These are phyloP conservation scores for Crotalus tigris DNA, from an alignment of 2,113 vertebrate species.

Conservation along the genomic window DNA sequence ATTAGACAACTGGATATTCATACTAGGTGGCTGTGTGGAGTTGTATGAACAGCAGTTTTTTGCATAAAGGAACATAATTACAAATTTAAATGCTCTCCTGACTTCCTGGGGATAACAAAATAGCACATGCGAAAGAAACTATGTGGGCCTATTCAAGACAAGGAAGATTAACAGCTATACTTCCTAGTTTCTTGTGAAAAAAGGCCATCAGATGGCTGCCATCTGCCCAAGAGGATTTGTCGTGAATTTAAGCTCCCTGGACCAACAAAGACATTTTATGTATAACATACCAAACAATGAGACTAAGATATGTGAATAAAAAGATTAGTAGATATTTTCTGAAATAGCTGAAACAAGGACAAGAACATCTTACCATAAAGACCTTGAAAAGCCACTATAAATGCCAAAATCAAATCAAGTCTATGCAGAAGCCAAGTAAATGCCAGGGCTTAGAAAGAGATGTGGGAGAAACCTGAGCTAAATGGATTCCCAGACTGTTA, in stretches of 20 bases:
- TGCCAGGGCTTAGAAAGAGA: not conserved
- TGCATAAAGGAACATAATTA: not conserved
- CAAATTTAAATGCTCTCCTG: not conserved
- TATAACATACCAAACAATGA: not conserved
- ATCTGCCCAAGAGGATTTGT: not conserved
- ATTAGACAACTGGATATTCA: slow-evolving; percentile 48
- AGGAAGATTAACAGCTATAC: not conserved
- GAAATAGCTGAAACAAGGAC: not conserved
- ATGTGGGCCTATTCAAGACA: not conserved
- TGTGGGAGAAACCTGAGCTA: not conserved
- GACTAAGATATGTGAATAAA: not conserved
- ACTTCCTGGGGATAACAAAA: not conserved
- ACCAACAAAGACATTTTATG: not conserved
- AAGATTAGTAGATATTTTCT: not conserved
- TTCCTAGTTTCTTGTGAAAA: slow-evolving; percentile 9
- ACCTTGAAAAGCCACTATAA: not conserved
- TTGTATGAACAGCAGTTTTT: slow-evolving; percentile 1
- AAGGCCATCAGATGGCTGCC: not conserved
- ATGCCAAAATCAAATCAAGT: not conserved
- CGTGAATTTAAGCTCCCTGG: not conserved
- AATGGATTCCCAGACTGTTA: not conserved
- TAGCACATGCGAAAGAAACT: not conserved
- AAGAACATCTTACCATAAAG: not conserved
- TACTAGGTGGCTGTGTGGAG: slow-evolving; percentile 28
- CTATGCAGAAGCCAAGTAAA: not conserved